Base-by-base conservation (phyloP, 1,140 invertebrate genomes). In the Drosophila ogumai region DNA sequence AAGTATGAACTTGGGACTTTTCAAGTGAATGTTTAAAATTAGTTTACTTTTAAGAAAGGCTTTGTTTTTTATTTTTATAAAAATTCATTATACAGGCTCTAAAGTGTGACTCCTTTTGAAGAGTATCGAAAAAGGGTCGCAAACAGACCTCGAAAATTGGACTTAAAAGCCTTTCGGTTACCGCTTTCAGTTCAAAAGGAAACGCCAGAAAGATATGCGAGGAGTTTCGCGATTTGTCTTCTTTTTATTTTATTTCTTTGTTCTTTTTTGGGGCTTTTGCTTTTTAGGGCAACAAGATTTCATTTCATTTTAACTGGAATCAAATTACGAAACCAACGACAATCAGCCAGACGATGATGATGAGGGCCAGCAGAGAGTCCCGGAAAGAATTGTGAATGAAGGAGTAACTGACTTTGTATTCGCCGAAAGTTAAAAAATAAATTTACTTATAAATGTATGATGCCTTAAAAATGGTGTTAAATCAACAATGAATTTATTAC, bases 301-400 rank as follows among this genome's bases (percentile, higher is more conserved):
- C 68, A 88, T 87, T 90, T 81, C 85, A 64, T 81, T 88, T 88
- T 90, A 88, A 90, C 84, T 84, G 84, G 84, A 88, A 90, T 88
- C 85, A 88, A 88, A 90, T 88, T 88, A 90, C 80, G 81, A 90
- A 90, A 81, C 66, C 67, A 56, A 86, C 75, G 68, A 82, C 52
- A 60, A 79, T 38, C 47, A 74, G 56, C 60, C 58, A 34, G 68
- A 57, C 56, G 63, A 57, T 56, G 55, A 76, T 77, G 41, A 75
- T 60, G 52, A 73, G 43, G 43, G 69, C 47, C 28, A 52, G 40
- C 43, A 19, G 55, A 40, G 31, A 58, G 71, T 68, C 61, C 60
- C 34, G 43, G 32, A 32, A 67, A 63, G 34, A 59, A 71, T 59
- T 58, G 44, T 40, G 67, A 72, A 72, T 58, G 68, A 31, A 71